Conservation (phyloP, 23 tunicate genomes). For the Botrylloides violaceus region DNA sequence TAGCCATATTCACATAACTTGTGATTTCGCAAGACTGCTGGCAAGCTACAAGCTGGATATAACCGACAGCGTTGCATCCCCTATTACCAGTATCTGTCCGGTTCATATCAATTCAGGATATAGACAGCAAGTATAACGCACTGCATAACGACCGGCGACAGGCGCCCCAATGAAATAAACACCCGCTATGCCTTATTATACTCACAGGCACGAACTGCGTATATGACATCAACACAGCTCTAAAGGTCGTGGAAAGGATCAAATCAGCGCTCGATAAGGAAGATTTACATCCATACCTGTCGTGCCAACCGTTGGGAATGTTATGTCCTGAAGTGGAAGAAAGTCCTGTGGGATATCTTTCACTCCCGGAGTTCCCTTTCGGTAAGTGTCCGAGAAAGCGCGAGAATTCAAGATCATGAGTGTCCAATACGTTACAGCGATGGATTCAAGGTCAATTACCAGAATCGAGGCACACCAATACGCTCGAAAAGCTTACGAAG, state of each 20-base stretch:
- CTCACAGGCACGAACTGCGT: slow-evolving; percentile 10
- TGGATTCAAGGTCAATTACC: slow-evolving; percentile 47
- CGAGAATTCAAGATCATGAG: neutral
- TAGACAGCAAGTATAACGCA: too few species aligned
- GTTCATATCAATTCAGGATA: too few species aligned
- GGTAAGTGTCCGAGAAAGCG: neutral
- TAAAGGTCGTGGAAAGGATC: slow-evolving; percentile 9
- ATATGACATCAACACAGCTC: slow-evolving; percentile 19
- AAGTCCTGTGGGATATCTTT: neutral
- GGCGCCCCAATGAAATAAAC: too few species aligned
- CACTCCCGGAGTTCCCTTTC: slow-evolving; percentile 22
- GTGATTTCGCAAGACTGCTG: too few species aligned
- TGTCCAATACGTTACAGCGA: slow-evolving; percentile 18
- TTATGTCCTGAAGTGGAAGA: slow-evolving; percentile 14
- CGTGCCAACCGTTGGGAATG: slow-evolving; percentile 10
- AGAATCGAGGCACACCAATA: slow-evolving; percentile 61
- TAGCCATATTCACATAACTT: too few species aligned
- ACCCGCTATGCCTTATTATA: neutral
- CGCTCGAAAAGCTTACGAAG: slow-evolving; percentile 64
- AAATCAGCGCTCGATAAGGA: slow-evolving; percentile 4
- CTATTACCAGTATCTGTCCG: too few species aligned
- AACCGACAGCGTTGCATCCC: too few species aligned
- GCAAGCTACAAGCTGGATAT: too few species aligned
- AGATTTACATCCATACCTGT: slow-evolving; percentile 6
- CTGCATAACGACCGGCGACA: too few species aligned